Evolutionary conservation across 2,113 vertebrate species (phyloP), one percentile per base, ranked within the genome.

Genomic region (Hypomesus transpacificus): DNA sequence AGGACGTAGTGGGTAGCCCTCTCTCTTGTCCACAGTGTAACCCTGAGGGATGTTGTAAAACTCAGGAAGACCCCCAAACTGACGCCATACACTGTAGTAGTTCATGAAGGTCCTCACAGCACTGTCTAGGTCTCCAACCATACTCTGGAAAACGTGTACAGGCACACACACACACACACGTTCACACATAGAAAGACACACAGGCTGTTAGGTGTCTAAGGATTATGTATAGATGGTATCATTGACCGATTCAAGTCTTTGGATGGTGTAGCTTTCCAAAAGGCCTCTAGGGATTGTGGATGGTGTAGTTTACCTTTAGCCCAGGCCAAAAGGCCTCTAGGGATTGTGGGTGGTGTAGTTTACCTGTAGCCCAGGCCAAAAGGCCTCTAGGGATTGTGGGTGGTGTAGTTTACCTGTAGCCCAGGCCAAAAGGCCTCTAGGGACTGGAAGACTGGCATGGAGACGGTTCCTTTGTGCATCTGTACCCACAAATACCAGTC

Each of bases 401-500:
- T 20, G 50, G 17, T 22, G 16, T 31, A 14, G 46, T 18, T 18
- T 18, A 81, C 97, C 95, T 99, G 97, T 70, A 98, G 90, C 51
- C 97, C 97, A 59, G 97, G 97, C 97, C 97, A 99, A 77, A 96
- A 99, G 18, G 97, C 96, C 84, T 99, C 97, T 80, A 99, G 88
- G 22, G 96, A 98, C 87, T 99, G 97, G 86, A 99, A 99, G 3
- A 99, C 92, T 0, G 97, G 97, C 97, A 99, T 98, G 80, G 97
- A 95, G 66, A 99, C 96, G 0, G 95, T 98, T 58, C 97, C 97
- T 86, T 98, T 98, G 78, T 97, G 95, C 97, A 99, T 99, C 85
- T 99, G 96, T 61, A 99, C 97, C 97, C 97, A 99, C 64, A 99
- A 91, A 84, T 99, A 98, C 97, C 97, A 99, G 90, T 99, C 97